phyloP scores from a whole-genome alignment of 2,888 invertebrate species.

The Panorpa germanica region DNA sequence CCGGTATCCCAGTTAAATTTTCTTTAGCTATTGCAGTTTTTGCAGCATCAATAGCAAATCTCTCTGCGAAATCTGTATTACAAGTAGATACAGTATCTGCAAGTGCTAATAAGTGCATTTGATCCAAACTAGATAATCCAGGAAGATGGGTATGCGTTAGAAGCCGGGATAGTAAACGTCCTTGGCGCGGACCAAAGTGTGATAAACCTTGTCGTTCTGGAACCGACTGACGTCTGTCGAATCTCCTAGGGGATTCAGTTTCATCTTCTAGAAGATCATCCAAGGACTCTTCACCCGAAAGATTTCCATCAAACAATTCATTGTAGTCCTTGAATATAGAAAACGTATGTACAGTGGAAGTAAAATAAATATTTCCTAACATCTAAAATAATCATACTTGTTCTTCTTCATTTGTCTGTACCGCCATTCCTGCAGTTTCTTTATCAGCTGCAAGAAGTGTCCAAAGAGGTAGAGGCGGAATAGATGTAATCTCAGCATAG shows the following conservation, averaged over 20 bases:
- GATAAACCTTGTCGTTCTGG: conserved; percentile 58
- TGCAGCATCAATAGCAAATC: conserved; percentile 50
- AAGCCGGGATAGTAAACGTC: conserved; percentile 67
- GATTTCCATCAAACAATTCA: conserved; percentile 69
- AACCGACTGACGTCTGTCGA: conserved; percentile 46
- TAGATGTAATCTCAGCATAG: conserved; percentile 93
- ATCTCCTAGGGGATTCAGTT: conserved; percentile 36
- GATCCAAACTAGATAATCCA: conserved; percentile 88
- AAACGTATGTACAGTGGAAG: conserved; percentile 2
- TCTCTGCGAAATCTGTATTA: conserved; percentile 72
- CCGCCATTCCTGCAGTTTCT: conserved; percentile 37
- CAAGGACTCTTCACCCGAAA: conserved; percentile 60
- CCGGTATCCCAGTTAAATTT: conserved; percentile 33
- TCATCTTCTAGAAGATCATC: conserved; percentile 65
- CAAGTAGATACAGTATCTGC: conserved; percentile 96
- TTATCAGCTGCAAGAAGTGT: conserved; percentile 88
- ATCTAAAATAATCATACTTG: conserved; percentile 21
- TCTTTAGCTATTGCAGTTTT: conserved; percentile 47
- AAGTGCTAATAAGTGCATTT: conserved; percentile 97
- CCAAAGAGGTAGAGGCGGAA: conserved; percentile 94
- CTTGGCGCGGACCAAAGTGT: conserved; percentile 76
- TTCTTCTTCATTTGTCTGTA: conserved; percentile 26
- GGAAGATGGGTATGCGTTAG: conserved; percentile 90
- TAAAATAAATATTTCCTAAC: conserved; percentile 5
- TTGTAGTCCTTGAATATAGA: conserved; percentile 52